Percentiles rank a stretch among this genome's conserved stretches.
phyloP scores from a whole-genome alignment of 2,888 invertebrate genomes.

The Rotaria socialis region DNA sequence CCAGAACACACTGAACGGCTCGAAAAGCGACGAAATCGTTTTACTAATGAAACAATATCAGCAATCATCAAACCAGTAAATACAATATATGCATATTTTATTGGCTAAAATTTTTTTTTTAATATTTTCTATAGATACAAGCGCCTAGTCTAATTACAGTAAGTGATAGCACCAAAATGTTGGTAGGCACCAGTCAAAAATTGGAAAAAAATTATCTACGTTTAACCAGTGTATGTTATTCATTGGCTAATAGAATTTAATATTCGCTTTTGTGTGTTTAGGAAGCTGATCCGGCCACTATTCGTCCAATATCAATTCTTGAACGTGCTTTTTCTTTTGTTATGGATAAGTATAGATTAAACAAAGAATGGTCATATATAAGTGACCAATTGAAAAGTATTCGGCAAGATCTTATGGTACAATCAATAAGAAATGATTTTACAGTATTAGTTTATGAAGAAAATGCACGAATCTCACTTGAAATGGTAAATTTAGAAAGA shows the following conservation, averaged over 20 bases:
- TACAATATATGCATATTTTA: background rate
- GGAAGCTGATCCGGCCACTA: slow-evolving; percentile 73
- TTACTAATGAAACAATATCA: background rate
- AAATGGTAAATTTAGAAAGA: slow-evolving; percentile 64
- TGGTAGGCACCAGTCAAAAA: slow-evolving; percentile 77
- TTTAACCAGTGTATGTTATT: slow-evolving; percentile 69
- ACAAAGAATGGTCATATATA: background rate
- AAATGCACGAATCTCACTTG: slow-evolving; percentile 91
- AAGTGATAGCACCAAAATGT: background rate
- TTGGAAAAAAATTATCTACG: slow-evolving; percentile 92
- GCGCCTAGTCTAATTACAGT: background rate
- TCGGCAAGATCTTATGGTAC: slow-evolving; percentile 64
- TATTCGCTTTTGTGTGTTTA: slow-evolving; percentile 58
- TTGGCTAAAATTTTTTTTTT: background rate
- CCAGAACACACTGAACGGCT: background rate
- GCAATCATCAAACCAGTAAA: background rate
- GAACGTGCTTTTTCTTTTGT: slow-evolving; percentile 9
- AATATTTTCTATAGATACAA: background rate
- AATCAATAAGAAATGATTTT: slow-evolving; percentile 86
- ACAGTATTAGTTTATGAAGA: slow-evolving; percentile 98
- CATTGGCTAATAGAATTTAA: too few species aligned
- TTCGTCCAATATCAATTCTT: slow-evolving; percentile 63
- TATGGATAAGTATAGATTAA: slow-evolving; percentile 18
- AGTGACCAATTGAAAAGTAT: slow-evolving; percentile 36
- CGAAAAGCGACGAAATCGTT: background rate